Conservation (phyloP, 1,140 invertebrate species). For the Penaeus indicus region DNA sequence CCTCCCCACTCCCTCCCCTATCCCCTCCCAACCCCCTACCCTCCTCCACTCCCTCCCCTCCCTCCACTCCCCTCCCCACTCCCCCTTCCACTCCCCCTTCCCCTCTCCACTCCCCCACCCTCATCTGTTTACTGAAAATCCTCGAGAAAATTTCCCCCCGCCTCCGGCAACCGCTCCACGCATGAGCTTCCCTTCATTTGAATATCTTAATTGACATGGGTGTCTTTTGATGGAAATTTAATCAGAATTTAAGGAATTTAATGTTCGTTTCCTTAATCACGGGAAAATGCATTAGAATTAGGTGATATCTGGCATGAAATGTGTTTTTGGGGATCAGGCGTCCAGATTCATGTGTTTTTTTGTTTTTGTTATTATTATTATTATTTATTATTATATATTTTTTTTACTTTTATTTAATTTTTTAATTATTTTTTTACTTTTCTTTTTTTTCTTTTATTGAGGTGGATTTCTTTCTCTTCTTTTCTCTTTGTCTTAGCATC, state of each 20-base stretch:
- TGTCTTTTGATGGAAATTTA: constrained; percentile 64
- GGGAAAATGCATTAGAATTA: constrained; percentile 44
- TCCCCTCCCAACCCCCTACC: not conserved
- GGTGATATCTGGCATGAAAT: constrained; percentile 17
- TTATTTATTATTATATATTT: too few species aligned
- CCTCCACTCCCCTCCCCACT: not conserved
- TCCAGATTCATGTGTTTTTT: too few species aligned
- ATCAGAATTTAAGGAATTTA: constrained; percentile 59
- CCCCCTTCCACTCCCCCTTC: not conserved
- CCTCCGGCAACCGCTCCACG: not conserved
- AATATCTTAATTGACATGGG: constrained; percentile 60
- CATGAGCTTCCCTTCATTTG: constrained; percentile 41
- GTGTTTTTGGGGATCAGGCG: not conserved
- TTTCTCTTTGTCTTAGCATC: too few species aligned
- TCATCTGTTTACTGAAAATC: constrained; percentile 3
- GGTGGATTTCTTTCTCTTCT: too few species aligned
- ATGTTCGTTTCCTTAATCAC: constrained; percentile 38
- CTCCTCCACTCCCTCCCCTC: not conserved
- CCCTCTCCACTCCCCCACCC: not conserved
- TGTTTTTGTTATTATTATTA: too few species aligned
- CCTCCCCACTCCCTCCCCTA: not conserved
- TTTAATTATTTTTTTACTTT: too few species aligned
- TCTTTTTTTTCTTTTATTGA: too few species aligned
- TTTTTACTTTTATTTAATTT: too few species aligned
- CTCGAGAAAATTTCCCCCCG: not conserved